Evolutionary conservation across 2,797 vertebrate genomes (phyloP).

Genomic region (Chaetophractus vellerosus): DNA sequence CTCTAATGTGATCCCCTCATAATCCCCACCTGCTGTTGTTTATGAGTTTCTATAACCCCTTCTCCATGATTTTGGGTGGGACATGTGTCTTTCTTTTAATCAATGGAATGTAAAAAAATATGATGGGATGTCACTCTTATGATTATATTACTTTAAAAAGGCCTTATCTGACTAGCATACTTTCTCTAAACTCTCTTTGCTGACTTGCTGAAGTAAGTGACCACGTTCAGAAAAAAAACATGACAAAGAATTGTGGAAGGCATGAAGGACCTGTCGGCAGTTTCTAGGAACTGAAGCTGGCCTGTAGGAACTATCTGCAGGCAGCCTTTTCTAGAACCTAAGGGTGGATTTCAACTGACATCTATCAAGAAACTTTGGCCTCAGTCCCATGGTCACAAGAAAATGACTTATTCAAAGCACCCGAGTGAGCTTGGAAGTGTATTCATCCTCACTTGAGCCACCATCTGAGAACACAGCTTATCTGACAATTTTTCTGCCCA

Average conservation of each 20-base stretch:
- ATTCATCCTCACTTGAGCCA: background rate
- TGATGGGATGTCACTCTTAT: background rate
- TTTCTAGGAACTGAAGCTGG: too few relatives aligned
- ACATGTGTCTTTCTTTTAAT: background rate
- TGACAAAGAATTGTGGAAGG: background rate
- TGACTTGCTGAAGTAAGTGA: background rate
- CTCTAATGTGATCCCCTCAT: background rate
- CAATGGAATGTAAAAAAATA: background rate
- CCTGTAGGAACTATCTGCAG: too few relatives aligned
- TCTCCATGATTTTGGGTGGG: background rate
- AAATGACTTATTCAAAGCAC: background rate
- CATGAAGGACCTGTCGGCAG: background rate
- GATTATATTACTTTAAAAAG: too few relatives aligned
- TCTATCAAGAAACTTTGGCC: background rate
- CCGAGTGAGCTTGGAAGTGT: background rate
- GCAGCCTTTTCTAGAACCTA: background rate
- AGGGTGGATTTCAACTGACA: background rate
- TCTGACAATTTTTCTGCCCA: background rate
- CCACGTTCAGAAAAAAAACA: background rate
- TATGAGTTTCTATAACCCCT: background rate
- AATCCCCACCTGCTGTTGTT: background rate
- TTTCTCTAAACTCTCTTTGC: background rate
- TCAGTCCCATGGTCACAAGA: background rate
- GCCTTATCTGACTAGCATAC: background rate
- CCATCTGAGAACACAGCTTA: background rate